These are phyloP conservation scores for Pelobates fuscus DNA, from an alignment of 2,113 vertebrate genomes.

Conservation along the genomic window DNA sequence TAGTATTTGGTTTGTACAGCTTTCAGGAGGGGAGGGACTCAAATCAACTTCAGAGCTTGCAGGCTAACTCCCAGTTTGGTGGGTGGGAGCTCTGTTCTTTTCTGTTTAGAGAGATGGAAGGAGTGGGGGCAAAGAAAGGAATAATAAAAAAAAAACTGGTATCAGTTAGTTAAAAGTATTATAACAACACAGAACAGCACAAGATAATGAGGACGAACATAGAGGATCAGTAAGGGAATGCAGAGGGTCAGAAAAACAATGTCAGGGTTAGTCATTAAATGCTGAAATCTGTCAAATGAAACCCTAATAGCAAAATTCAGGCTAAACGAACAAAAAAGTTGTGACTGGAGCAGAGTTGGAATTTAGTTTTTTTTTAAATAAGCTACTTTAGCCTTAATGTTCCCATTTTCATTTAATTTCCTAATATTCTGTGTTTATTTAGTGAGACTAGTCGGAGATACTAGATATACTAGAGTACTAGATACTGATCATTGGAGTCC, in stretches of 20 bases:
- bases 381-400: too few species aligned
- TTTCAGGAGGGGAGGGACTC: constrained; percentile 36
- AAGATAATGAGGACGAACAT: constrained; percentile 19
- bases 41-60: constrained; percentile 35
- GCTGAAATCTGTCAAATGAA: too few species aligned
- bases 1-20: constrained; percentile 36
- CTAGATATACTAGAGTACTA: too few species aligned
- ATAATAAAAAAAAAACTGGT: constrained; percentile 13
- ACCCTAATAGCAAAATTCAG: too few species aligned
- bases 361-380: too few species aligned
- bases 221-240: constrained; percentile 22
- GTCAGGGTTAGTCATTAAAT: not conserved
- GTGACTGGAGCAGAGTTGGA: too few species aligned
- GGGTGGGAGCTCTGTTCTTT: constrained; percentile 37
- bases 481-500: too few species aligned
- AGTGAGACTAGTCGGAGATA: too few species aligned
- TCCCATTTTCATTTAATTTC: too few species aligned
- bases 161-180: constrained; percentile 26
- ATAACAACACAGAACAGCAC: constrained; percentile 7
- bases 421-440: too few species aligned
- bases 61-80: constrained; percentile 38
- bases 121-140: constrained; percentile 5
- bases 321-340: too few species aligned
- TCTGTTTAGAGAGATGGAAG: constrained; percentile 40
- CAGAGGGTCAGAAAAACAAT: constrained; percentile 10